Conservation (phyloP, 2,888 invertebrate species). For the Loripinus fragilis region DNA sequence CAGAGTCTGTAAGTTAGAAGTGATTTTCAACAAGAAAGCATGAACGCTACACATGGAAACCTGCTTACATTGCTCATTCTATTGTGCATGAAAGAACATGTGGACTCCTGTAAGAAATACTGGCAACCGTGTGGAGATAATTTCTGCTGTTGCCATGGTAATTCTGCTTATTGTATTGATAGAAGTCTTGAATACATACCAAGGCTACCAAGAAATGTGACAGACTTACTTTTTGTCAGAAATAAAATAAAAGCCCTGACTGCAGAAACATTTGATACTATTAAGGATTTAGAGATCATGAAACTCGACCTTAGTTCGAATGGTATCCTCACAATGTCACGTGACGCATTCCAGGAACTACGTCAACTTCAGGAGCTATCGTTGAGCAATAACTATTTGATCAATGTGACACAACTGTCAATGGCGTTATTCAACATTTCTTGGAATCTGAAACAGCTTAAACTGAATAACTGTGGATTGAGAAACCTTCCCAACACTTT, state of each 20-base stretch:
- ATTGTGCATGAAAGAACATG: no score
- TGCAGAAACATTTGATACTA: neutral
- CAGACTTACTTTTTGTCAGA: neutral
- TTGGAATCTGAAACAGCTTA: neutral
- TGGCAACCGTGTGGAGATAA: neutral
- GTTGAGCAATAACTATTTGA: neutral
- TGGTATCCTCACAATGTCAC: neutral
- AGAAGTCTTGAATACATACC: neutral
- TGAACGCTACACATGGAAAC: no score
- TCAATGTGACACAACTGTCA: neutral
- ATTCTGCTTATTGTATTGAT: neutral
- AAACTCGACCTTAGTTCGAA: neutral
- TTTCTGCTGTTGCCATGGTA: neutral
- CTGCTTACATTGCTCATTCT: no score
- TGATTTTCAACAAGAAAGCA: no score
- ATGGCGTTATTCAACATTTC: neutral
- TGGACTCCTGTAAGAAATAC: no score
- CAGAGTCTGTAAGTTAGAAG: no score
- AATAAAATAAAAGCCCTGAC: neutral
- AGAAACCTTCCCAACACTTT: neutral
- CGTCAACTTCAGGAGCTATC: neutral
- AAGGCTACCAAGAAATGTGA: neutral
- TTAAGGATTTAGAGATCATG: neutral
- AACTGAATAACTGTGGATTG: neutral
- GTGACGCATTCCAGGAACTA: neutral